phyloP scores from a whole-genome alignment of 2,888 invertebrate genomes.

The Lysandra bellargus region DNA sequence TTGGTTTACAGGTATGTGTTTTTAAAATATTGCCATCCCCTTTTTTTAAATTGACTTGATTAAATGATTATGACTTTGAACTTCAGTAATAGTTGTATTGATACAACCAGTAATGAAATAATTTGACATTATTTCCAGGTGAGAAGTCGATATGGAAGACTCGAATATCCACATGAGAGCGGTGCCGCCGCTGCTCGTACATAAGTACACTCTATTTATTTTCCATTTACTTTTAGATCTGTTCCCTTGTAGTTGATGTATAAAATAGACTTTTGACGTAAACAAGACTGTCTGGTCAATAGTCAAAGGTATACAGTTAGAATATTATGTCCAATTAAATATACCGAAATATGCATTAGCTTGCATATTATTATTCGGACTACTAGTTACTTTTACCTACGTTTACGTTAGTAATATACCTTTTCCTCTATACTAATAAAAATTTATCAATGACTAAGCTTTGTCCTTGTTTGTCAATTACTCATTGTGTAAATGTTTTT shows the following conservation, averaged over 20 bases:
- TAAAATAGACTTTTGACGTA: constrained; percentile 37
- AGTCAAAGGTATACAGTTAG: neutral
- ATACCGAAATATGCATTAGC: neutral
- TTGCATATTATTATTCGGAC: neutral
- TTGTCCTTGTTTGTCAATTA: too few species aligned
- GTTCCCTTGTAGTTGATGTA: constrained; percentile 57
- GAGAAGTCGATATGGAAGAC: constrained; percentile 76
- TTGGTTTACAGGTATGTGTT: too few species aligned
- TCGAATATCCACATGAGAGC: constrained; percentile 77
- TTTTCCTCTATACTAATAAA: too few species aligned
- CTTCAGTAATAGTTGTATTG: too few species aligned
- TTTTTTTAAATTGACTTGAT: too few species aligned
- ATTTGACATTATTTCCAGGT: constrained; percentile 53
- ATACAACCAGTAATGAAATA: neutral
- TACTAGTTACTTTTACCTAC: neutral
- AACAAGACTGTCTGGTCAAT: neutral
- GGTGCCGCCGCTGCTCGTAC: constrained; percentile 48
- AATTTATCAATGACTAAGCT: too few species aligned
- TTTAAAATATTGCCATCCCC: too few species aligned
- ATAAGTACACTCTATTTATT: constrained; percentile 53
- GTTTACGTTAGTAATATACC: too few species aligned
- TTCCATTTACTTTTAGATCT: constrained; percentile 64
- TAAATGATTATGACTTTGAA: too few species aligned
- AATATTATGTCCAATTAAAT: neutral
- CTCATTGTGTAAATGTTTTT: neutral